A percentile compares a stretch with the other conserved stretches of the same genome.
Conservation (phyloP, 92 coral and sea anemone genomes). For the Anthopleura xanthogrammica region DNA sequence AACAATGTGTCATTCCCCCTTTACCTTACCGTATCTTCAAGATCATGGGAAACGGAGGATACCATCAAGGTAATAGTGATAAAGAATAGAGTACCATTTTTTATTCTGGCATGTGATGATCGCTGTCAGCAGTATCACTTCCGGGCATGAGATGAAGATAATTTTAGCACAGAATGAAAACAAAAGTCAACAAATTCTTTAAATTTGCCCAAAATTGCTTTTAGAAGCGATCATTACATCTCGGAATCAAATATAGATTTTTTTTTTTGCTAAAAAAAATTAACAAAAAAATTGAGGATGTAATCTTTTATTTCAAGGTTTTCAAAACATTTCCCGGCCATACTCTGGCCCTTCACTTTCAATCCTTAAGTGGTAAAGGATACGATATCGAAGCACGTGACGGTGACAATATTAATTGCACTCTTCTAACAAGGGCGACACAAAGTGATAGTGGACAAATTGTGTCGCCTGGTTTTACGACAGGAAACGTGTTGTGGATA, state of each 20-base stretch:
- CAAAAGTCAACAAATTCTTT: too few species aligned
- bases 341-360: slow-evolving; percentile 37
- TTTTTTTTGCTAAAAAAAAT: too few species aligned
- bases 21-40: slow-evolving; percentile 24
- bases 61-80: slow-evolving; percentile 36
- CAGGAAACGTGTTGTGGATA: slow-evolving; percentile 46
- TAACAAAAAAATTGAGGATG: too few species aligned
- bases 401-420: slow-evolving; percentile 42
- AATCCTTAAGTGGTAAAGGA: slow-evolving; percentile 31
- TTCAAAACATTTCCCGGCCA: slow-evolving; percentile 23
- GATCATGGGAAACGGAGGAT: slow-evolving; percentile 10
- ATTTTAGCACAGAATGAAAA: too few species aligned
- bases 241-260: too few species aligned
- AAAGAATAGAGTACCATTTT: too few species aligned
- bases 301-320: slow-evolving; percentile 14
- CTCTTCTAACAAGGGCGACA: slow-evolving; percentile 32
- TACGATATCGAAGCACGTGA: slow-evolving; percentile 40
- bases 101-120: too few species aligned
- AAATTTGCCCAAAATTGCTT: too few species aligned
- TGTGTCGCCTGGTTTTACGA: slow-evolving; percentile 36
- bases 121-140: too few species aligned
- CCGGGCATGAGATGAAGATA: too few species aligned
- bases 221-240: too few species aligned
- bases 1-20: slow-evolving; percentile 29
- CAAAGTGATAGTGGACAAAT: slow-evolving; percentile 38